Conservation (phyloP, 1,140 invertebrate species). For the Metopolophium dirhodum region DNA sequence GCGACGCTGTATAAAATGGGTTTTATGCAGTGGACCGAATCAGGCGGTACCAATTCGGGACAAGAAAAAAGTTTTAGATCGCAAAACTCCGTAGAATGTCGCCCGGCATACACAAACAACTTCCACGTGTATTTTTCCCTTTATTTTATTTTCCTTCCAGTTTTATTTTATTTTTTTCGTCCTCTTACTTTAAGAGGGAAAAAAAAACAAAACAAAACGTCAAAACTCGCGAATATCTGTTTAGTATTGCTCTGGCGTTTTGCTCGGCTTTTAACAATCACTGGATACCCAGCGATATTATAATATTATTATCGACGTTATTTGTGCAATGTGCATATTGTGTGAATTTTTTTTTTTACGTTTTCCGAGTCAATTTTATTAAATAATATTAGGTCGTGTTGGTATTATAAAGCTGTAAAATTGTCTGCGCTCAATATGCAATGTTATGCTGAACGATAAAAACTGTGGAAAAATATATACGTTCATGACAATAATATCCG, state of each 20-base stretch:
- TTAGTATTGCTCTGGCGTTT: conserved; percentile 2
- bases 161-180: neutral
- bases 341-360: neutral
- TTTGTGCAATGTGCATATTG: neutral
- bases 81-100: conserved; percentile 39
- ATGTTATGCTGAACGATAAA: neutral
- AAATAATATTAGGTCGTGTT: neutral
- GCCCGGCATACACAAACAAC: conserved; percentile 47
- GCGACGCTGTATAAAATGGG: conserved; percentile 50
- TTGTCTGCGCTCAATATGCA: neutral
- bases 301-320: neutral
- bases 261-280: conserved; percentile 12
- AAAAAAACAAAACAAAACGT: neutral
- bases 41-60: conserved; percentile 39
- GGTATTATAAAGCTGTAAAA: neutral
- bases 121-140: conserved; percentile 20
- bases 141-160: conserved; percentile 16
- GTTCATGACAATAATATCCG: neutral
- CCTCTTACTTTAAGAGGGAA: neutral
- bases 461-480: neutral
- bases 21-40: conserved; percentile 54
- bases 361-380: neutral
- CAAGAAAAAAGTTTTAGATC: conserved; percentile 48
- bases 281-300: neutral
- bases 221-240: conserved; percentile 40